Evolutionary conservation across 2,113 vertebrate genomes (phyloP).

Genomic region (Ptilorrhoa leucosticta): DNA sequence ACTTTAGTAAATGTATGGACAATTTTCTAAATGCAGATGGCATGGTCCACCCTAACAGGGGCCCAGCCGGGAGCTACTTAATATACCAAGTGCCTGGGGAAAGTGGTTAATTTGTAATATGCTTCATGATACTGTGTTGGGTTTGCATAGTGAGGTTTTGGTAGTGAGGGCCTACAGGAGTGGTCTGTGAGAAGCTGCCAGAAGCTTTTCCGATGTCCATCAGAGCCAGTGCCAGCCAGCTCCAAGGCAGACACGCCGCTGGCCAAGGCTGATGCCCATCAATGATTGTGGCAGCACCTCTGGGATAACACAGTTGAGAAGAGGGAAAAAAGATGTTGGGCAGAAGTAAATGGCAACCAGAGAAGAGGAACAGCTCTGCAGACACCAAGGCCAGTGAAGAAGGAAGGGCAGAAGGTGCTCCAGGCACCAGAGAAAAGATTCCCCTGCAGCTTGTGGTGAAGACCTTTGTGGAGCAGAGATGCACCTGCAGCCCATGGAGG

Average conservation of each 20-base stretch:
- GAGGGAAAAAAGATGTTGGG: neutral
- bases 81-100: slow-evolving; percentile 87
- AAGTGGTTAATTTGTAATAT: slow-evolving; percentile 92
- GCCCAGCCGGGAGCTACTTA: slow-evolving; percentile 86
- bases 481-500: neutral
- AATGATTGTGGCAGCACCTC: neutral
- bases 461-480: neutral
- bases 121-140: slow-evolving; percentile 78
- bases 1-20: slow-evolving; percentile 93
- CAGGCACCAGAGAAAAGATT: neutral
- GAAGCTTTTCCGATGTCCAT: neutral
- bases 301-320: neutral
- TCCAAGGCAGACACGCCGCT: neutral
- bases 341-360: neutral
- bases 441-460: neutral
- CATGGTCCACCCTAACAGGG: slow-evolving; percentile 80
- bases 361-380: neutral
- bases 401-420: neutral
- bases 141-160: neutral
- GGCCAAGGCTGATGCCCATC: neutral
- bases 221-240: neutral
- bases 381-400: neutral
- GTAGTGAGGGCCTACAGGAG: neutral
- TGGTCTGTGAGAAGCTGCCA: neutral
- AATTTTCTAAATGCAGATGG: slow-evolving; percentile 96